These are phyloP conservation scores for Galerucella pusilla DNA, from an alignment of 2,888 invertebrate species.

Conservation along the genomic window DNA sequence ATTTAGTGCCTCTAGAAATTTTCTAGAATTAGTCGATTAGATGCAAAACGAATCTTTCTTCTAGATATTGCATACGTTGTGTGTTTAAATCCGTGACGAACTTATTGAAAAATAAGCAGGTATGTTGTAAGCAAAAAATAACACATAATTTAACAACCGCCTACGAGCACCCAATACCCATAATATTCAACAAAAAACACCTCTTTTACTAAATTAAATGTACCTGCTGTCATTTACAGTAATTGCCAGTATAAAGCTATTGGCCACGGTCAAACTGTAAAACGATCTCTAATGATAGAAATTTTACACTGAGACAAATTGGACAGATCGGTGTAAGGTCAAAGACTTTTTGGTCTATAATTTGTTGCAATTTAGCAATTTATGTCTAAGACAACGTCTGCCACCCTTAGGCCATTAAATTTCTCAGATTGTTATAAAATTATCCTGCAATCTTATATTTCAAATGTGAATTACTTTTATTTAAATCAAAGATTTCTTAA, in stretches of 20 bases:
- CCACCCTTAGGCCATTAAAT: slow-evolving; percentile 32
- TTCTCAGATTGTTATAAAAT: slow-evolving; percentile 32
- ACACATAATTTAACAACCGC: slow-evolving; percentile 33
- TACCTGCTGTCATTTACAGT: slow-evolving; percentile 49
- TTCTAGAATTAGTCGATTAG: too few relatives aligned
- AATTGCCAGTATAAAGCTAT: slow-evolving; percentile 36
- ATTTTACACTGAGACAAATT: slow-evolving; percentile 51
- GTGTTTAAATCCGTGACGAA: neutral
- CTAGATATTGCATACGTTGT: neutral
- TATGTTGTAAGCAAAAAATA: slow-evolving; percentile 19
- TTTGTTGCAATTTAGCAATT: slow-evolving; percentile 54
- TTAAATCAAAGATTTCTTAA: too few relatives aligned
- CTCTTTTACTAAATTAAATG: slow-evolving; percentile 44
- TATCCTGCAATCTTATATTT: neutral
- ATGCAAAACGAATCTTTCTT: neutral
- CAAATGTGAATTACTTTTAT: neutral
- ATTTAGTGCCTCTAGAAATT: too few relatives aligned
- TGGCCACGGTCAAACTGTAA: slow-evolving; percentile 46
- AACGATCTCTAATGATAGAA: slow-evolving; percentile 53
- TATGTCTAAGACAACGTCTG: slow-evolving; percentile 46
- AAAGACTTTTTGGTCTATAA: slow-evolving; percentile 47
- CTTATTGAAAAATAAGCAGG: slow-evolving; percentile 30
- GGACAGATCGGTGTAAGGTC: slow-evolving; percentile 42
- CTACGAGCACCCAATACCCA: slow-evolving; percentile 36
- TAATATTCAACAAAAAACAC: slow-evolving; percentile 33